Percentiles rank a stretch among this genome's conserved stretches.
Conservation (phyloP, 2,888 invertebrate species). For the Trachelus stipa region DNA sequence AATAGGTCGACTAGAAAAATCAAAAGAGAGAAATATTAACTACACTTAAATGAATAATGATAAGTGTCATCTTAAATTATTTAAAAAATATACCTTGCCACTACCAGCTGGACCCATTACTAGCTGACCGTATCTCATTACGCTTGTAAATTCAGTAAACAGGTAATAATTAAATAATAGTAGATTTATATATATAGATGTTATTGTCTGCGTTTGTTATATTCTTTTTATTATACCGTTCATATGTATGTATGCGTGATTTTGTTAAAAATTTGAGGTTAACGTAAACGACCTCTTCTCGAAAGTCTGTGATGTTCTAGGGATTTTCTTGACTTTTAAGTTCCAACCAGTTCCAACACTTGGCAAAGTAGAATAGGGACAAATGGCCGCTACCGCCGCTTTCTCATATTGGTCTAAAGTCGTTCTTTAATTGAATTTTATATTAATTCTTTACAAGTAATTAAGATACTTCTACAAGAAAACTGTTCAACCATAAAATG, state of each 20-base stretch:
- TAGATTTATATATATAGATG: background rate
- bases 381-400: background rate
- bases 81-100: conserved; percentile 81
- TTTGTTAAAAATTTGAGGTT: background rate
- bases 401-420: background rate
- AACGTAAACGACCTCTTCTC: background rate
- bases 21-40: conserved; percentile 22
- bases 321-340: no score
- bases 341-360: background rate
- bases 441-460: background rate
- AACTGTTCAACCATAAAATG: conserved; percentile 63
- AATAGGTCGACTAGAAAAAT: conserved; percentile 88
- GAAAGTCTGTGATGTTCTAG: background rate
- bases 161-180: background rate
- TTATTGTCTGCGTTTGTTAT: background rate
- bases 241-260: background rate
- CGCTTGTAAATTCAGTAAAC: background rate
- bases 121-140: conserved; percentile 93
- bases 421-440: background rate
- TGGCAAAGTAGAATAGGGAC: background rate
- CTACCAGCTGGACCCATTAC: conserved; percentile 98
- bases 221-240: background rate
- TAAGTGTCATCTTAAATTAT: conserved; percentile 6
- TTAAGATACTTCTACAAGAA: background rate
- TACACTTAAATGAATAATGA: background rate